Evolutionary conservation across 2,888 invertebrate species (phyloP).

Genomic region (Nowickia ferox): DNA sequence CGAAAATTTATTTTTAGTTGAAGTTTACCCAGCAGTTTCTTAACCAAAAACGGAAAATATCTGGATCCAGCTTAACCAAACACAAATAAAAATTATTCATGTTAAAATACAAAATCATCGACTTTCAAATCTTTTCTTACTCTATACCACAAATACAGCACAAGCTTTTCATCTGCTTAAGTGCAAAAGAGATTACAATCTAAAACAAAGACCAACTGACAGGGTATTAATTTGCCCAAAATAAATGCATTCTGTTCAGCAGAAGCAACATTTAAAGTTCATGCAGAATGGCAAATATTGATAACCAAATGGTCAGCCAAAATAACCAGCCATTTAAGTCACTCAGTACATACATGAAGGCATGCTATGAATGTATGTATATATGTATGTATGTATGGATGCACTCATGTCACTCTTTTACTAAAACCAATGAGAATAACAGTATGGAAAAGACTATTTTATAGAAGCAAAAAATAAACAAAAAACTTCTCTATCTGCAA

Average conservation of each 20-base stretch:
- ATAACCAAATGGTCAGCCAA: conserved; percentile 19
- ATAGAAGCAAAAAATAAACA: conserved; percentile 3
- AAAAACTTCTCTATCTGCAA: not conserved
- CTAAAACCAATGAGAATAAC: conserved; percentile 2
- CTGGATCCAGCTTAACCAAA: no score
- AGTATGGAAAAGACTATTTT: not conserved
- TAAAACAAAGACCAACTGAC: conserved; percentile 7
- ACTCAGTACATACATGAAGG: not conserved
- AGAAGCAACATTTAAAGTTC: conserved; percentile 53
- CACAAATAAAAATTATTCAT: no score
- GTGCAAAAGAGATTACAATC: conserved; percentile 3
- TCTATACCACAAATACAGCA: not conserved
- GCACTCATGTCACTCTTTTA: not conserved
- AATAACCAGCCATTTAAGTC: not conserved
- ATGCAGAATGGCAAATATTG: conserved; percentile 47
- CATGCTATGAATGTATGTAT: not conserved
- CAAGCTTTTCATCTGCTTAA: not conserved
- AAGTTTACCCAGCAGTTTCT: no score
- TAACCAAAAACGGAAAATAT: no score
- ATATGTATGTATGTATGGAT: no score
- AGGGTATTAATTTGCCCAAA: conserved; percentile 40
- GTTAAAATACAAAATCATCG: no score
- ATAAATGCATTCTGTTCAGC: conserved; percentile 16
- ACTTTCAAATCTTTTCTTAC: not conserved
- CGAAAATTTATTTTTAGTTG: no score